These are phyloP conservation scores for Epsilonema sp. DNA, from an alignment of 2,888 invertebrate species.

Conservation along the genomic window DNA sequence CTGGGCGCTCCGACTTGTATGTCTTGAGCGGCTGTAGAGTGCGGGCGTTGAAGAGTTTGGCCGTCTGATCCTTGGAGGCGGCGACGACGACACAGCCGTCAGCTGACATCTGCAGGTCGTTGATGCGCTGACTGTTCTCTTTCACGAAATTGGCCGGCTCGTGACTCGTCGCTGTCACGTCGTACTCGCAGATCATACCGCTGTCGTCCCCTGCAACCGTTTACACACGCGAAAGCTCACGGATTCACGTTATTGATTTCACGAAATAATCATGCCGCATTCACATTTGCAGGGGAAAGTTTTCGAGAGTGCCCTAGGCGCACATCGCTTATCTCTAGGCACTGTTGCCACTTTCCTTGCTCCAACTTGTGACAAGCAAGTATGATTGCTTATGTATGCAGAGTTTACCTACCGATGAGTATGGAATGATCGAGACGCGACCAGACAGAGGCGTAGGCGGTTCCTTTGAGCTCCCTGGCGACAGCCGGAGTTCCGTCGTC, in stretches of 20 bases:
- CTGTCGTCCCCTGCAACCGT: slow-evolving; percentile 10
- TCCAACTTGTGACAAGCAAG: not conserved
- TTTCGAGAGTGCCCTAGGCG: too few relatives aligned
- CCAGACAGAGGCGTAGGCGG: too few relatives aligned
- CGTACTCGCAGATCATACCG: slow-evolving; percentile 58
- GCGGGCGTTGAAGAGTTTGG: slow-evolving; percentile 60
- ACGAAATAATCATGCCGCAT: not conserved
- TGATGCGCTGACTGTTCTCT: slow-evolving; percentile 56
- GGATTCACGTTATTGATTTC: not conserved
- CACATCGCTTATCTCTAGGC: too few relatives aligned
- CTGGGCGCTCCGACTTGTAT: slow-evolving; percentile 89
- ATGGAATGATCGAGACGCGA: too few relatives aligned
- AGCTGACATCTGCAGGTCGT: slow-evolving; percentile 78
- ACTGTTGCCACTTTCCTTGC: not conserved
- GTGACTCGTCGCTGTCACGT: slow-evolving; percentile 41
- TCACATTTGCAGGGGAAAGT: not conserved
- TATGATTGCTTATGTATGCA: too few relatives aligned
- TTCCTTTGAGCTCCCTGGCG: too few relatives aligned
- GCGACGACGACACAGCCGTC: slow-evolving; percentile 53
- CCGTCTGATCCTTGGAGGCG: slow-evolving; percentile 84
- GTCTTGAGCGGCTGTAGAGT: slow-evolving; percentile 69
- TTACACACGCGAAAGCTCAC: too few relatives aligned
- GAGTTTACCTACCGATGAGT: too few relatives aligned
- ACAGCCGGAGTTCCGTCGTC: too few relatives aligned
- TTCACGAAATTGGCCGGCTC: slow-evolving; percentile 40